Base-by-base conservation (phyloP, 2,888 invertebrate species). In the Sphaerophoria taeniata region DNA sequence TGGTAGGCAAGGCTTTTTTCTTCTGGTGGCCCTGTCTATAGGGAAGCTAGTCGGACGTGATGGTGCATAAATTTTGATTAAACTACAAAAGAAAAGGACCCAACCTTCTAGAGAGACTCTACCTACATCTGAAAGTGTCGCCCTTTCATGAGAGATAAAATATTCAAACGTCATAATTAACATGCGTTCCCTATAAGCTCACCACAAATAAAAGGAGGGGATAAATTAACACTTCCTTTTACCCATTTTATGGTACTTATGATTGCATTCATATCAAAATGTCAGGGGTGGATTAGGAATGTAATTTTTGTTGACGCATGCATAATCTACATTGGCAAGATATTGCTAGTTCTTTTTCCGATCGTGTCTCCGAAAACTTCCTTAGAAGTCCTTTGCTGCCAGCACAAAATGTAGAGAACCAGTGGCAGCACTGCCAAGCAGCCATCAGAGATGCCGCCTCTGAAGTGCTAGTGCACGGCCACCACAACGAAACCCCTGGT, bases 161-260 rank as follows among this genome's bases (percentile, higher is more conserved):
- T 43, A 83, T 79, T 75, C 73, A 53, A 65, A 83, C 51, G 78
- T 79, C 83, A 83, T 83, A 83, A 83, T 83, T 83, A 83, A 56
- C 74, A 74, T 70, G 61, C 77, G n/a, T 36, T 65, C 49, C 16
- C 67, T 47, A n/a, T 14, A 9, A 36, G 58, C 55, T 58, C 31
- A n/a, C 53, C 53, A 16, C 9, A 49, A 49, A 69, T 34, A 24
- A 58, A 12, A 55, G 53, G 67, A 74, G 71, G 71, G 75, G 72
- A 24, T 24, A 80, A 79, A 84, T 84, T 84, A 84, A 84, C 84
- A 76, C 84, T 80, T 79, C 84, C 84, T 80, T 84, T 75, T 61
- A 67, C 61, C 76, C 53, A 53, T 67, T 39, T 53, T 39, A 31
- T 14, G 45, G 47, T 49, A 47, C 9, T 1, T 60, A 67, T 61